phyloP scores from a whole-genome alignment of 2,113 vertebrate species.

The Myanophis thanlyinensis region DNA sequence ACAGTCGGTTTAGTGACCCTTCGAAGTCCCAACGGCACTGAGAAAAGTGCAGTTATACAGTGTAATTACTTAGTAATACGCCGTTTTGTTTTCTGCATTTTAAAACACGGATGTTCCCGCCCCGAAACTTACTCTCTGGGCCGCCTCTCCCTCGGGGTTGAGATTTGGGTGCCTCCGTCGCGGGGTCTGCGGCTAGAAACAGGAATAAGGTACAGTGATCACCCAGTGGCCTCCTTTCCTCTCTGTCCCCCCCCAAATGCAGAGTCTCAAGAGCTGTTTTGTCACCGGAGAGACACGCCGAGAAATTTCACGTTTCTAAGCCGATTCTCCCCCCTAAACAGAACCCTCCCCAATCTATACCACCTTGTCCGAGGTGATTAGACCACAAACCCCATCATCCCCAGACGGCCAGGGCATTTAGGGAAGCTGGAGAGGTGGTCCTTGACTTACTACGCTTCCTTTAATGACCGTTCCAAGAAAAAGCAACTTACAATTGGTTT shows the following conservation, averaged over 20 bases:
- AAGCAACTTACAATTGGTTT: too few species aligned
- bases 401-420: not conserved
- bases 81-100: too few species aligned
- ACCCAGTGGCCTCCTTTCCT: not conserved
- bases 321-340: not conserved
- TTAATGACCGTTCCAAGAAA: not conserved
- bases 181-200: conserved; percentile 26
- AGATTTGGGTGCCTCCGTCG: conserved; percentile 46
- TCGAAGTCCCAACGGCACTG: too few species aligned
- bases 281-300: not conserved
- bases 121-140: conserved; percentile 17
- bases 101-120: rapidly evolving
- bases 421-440: not conserved
- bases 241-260: not conserved
- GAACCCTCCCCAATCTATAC: not conserved
- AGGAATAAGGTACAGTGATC: not conserved
- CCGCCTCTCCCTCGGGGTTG: conserved; percentile 44
- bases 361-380: not conserved
- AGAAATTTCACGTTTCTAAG: not conserved
- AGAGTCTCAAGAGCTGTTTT: not conserved
- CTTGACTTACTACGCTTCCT: not conserved
- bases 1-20: too few species aligned
- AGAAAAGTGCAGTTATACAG: too few species aligned
- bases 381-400: not conserved
- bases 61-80: not conserved